A percentile compares a stretch with the other conserved stretches of the same genome.
Evolutionary conservation across 1,140 invertebrate species (phyloP).

Genomic region (Zaprionus capensis): DNA sequence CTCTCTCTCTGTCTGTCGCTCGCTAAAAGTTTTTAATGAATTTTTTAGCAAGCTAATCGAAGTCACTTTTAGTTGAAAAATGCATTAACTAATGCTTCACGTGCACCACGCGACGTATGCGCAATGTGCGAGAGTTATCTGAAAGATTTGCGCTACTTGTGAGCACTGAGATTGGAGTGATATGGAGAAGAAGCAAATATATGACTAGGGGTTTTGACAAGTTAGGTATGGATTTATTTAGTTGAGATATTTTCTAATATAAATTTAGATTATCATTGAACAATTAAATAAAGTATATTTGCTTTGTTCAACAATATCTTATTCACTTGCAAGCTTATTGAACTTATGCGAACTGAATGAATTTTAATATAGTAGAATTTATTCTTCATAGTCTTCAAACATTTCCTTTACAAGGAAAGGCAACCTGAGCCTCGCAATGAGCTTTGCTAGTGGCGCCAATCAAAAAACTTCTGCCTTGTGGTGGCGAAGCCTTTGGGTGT

Average conservation of each 20-base stretch:
- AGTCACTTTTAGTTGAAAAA: constrained; percentile 76
- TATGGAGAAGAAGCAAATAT: neutral
- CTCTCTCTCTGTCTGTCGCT: constrained; percentile 24
- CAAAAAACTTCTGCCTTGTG: neutral
- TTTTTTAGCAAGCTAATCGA: constrained; percentile 80
- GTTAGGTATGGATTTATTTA: no score
- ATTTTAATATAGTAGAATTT: no score
- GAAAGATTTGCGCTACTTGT: constrained; percentile 10
- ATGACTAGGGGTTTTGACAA: neutral
- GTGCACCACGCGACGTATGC: constrained; percentile 54
- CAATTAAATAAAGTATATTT: no score
- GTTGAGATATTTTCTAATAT: no score
- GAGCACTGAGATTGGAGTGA: neutral
- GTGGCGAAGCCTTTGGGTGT: neutral
- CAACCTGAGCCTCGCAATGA: neutral
- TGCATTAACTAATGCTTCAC: constrained; percentile 65
- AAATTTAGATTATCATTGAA: no score
- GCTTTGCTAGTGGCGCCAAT: neutral
- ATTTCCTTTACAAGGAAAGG: no score
- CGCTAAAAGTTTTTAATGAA: constrained; percentile 82
- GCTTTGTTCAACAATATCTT: no score
- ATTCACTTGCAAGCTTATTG: no score
- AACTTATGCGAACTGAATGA: no score
- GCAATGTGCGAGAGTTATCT: constrained; percentile 32
- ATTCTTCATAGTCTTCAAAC: neutral